These are phyloP conservation scores for Villa cingulata DNA, from an alignment of 2,888 invertebrate species.

Conservation along the genomic window DNA sequence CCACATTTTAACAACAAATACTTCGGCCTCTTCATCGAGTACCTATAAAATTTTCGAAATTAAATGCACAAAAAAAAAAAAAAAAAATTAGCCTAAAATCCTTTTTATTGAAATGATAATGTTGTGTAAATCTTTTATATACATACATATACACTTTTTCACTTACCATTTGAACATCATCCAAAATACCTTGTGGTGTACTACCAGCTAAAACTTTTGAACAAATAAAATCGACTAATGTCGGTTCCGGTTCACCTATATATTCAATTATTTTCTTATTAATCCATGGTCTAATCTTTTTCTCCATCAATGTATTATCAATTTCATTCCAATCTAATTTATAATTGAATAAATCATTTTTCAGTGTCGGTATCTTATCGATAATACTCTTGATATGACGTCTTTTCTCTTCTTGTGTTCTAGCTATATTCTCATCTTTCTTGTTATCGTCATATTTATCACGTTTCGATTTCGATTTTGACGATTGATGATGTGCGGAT, in stretches of 20 bases:
- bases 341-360: conserved; percentile 90
- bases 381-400: conserved; percentile 94
- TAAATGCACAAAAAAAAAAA: conserved; percentile 5
- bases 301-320: conserved; percentile 73
- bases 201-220: conserved; percentile 91
- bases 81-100: not conserved
- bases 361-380: conserved; percentile 96
- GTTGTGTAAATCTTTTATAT: no score
- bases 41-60: conserved; percentile 60
- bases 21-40: conserved; percentile 98
- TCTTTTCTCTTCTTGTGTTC: conserved; percentile 84
- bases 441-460: conserved; percentile 16
- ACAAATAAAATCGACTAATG: conserved; percentile 98
- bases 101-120: no score
- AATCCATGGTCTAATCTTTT: conserved; percentile 97
- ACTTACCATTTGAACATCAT: conserved; percentile 95
- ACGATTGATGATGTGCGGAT: conserved; percentile 9
- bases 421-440: conserved; percentile 47
- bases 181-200: conserved; percentile 85
- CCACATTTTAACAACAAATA: conserved; percentile 99
- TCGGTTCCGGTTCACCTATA: conserved; percentile 97
- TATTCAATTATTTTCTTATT: conserved; percentile 99
- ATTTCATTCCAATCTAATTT: conserved; percentile 82
- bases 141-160: not conserved
- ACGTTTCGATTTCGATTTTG: conserved; percentile 4